Base-by-base conservation (phyloP, 2,797 vertebrate species). In the Hapalemur alaotrensis region DNA sequence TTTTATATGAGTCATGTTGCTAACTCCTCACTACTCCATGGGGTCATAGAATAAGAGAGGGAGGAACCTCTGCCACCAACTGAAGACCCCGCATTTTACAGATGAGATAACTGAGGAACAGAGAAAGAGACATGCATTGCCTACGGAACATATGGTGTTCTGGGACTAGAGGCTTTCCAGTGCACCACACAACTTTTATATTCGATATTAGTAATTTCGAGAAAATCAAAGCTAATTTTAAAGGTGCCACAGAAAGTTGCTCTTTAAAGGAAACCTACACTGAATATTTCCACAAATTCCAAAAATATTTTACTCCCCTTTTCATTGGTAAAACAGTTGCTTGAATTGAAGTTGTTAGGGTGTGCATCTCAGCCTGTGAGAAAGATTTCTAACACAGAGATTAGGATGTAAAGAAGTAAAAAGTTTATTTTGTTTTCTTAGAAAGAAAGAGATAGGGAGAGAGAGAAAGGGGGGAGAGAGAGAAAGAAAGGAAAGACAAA, bases 141-240 rank as follows among this genome's bases (percentile, higher is more conserved):
- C 32, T 35, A 83, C 65, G 22, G 65, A 70, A 82, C 28, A 32
- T 50, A 32, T 52, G 30, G 4, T 10, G 23, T 67, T 84, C 52
- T 59, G 61, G 41, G 61, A 48, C 32, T 57, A 46, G 65, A 86
- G 69, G 7, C 23, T 95, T 89, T 17, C 54, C 67, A 89, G 50
- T 32, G 17, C 4, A 65, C 18, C 3, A 61, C 41, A 57, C 7
- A 13, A 46, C 32, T 81, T 89, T 86, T 57, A 59, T 23, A 48
- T 38, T 65, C 50, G n/a, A 54, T 10, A 20, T 28, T 41, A 93
- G 59, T 46, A 50, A 83, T 90, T 91, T 80, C 57, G 87, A 75
- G 81, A 79, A 94, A 92, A 96, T 32, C n/a, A 90, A 95, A 90
- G 54, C 7, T 76, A 63, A 92, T 87, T 67, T 63, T 95, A 65